Percentiles rank a stretch among this genome's conserved stretches.
phyloP scores from a whole-genome alignment of 2,888 invertebrate genomes.

The Mesorhabditis sp. region DNA sequence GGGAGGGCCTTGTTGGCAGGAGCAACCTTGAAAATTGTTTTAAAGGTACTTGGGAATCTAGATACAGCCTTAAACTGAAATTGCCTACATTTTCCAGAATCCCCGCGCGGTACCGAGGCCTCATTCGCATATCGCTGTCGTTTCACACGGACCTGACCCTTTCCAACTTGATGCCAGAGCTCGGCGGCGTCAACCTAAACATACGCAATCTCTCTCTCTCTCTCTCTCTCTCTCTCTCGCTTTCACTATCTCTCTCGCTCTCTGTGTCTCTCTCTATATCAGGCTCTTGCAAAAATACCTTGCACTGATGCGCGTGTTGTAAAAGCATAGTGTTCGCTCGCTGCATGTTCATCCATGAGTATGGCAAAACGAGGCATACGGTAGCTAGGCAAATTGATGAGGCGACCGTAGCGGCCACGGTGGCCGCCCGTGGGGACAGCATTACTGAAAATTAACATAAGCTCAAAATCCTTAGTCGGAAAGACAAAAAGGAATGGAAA shows the following conservation, averaged over 20 bases:
- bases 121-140: conserved; percentile 14
- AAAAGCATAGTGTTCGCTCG: conserved; percentile 32
- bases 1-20: conserved; percentile 41
- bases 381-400: conserved; percentile 29
- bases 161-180: neutral
- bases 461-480: too few species aligned
- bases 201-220: neutral
- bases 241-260: neutral
- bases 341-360: conserved; percentile 36
- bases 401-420: conserved; percentile 28
- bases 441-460: neutral
- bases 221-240: neutral
- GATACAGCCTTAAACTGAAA: conserved; percentile 1
- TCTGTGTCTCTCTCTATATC: neutral
- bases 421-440: neutral
- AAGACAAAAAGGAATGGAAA: too few species aligned
- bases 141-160: neutral
- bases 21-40: conserved; percentile 23
- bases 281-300: conserved; percentile 20
- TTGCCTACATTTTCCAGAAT: conserved; percentile 18
- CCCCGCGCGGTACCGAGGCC: conserved; percentile 11
- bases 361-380: conserved; percentile 29
- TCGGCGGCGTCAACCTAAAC: neutral
- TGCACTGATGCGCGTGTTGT: conserved; percentile 32
- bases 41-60: neutral